These are phyloP conservation scores for Beris chalybata DNA, from an alignment of 2,888 invertebrate species.

Conservation along the genomic window DNA sequence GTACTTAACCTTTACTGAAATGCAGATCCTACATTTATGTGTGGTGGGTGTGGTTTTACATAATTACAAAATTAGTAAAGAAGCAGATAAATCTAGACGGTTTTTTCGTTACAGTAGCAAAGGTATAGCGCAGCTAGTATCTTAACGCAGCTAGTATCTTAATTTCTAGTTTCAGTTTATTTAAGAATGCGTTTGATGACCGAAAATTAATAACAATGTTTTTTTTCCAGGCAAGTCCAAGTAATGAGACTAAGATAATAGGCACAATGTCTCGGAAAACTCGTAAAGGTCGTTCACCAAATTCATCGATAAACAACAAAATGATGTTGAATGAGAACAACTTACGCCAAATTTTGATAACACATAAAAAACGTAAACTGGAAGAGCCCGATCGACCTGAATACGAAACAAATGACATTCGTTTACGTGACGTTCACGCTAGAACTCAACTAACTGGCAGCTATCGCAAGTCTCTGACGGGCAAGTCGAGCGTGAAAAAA, in stretches of 20 bases:
- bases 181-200: too few relatives aligned
- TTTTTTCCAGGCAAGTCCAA: slow-evolving; percentile 43
- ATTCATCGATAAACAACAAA: slow-evolving; percentile 11
- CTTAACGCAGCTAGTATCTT: too few relatives aligned
- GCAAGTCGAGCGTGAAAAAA: slow-evolving; percentile 1
- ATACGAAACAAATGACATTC: slow-evolving; percentile 74
- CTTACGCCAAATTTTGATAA: slow-evolving; percentile 65
- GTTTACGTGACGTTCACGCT: slow-evolving; percentile 64
- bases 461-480: slow-evolving; percentile 45
- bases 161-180: too few relatives aligned
- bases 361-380: slow-evolving; percentile 71
- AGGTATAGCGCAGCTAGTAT: too few relatives aligned
- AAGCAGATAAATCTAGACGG: too few relatives aligned
- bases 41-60: too few relatives aligned
- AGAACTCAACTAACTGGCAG: slow-evolving; percentile 53
- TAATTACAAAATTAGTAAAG: too few relatives aligned
- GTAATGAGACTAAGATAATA: slow-evolving; percentile 53
- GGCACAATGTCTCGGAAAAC: slow-evolving; percentile 53
- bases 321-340: slow-evolving; percentile 45
- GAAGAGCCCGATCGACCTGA: slow-evolving; percentile 74
- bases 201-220: too few relatives aligned
- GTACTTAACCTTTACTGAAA: too few relatives aligned
- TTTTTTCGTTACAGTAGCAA: too few relatives aligned
- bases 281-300: slow-evolving; percentile 4
- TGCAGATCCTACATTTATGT: too few relatives aligned